Conservation (phyloP, 2,797 vertebrate species). For the Pterois miles region DNA sequence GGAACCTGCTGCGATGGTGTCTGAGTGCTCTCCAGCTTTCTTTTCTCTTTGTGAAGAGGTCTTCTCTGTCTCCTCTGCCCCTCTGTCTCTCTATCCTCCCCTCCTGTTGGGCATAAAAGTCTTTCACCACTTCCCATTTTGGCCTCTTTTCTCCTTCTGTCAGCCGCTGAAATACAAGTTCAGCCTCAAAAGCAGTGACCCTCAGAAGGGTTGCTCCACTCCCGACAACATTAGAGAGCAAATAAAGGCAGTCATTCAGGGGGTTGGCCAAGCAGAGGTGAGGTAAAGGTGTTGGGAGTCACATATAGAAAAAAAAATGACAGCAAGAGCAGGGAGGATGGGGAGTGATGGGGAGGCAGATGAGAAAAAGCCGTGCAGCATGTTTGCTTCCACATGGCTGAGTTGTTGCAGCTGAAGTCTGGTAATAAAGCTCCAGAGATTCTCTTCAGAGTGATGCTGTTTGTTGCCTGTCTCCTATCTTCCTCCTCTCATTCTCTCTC, state of each 20-base stretch:
- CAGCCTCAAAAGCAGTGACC: constrained; percentile 64
- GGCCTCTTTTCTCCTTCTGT: constrained; percentile 36
- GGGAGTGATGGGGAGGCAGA: constrained; percentile 14
- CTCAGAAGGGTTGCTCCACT: constrained; percentile 43
- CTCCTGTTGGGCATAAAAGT: constrained; percentile 52
- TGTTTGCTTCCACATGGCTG: constrained; percentile 55
- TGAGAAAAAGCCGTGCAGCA: constrained; percentile 40
- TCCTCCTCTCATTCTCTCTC: not conserved
- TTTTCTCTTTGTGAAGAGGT: constrained; percentile 44
- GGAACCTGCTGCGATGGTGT: constrained; percentile 38
- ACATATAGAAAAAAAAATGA: constrained; percentile 25
- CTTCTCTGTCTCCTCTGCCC: constrained; percentile 26
- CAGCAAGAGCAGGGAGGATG: constrained; percentile 16
- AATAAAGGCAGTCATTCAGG: constrained; percentile 53
- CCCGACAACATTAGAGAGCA: constrained; percentile 52
- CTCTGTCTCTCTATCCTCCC: constrained; percentile 25
- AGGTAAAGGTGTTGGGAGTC: constrained; percentile 11
- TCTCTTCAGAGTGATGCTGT: constrained; percentile 42
- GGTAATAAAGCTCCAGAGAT: constrained; percentile 70
- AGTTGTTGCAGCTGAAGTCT: constrained; percentile 63
- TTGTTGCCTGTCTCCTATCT: constrained; percentile 42
- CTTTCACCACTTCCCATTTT: constrained; percentile 29
- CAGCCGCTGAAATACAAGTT: constrained; percentile 52
- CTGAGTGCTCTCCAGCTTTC: constrained; percentile 38
- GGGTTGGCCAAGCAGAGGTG: constrained; percentile 25